These are phyloP conservation scores for Trochalopteron elliotii DNA, from an alignment of 2,113 vertebrate genomes.

Conservation along the genomic window DNA sequence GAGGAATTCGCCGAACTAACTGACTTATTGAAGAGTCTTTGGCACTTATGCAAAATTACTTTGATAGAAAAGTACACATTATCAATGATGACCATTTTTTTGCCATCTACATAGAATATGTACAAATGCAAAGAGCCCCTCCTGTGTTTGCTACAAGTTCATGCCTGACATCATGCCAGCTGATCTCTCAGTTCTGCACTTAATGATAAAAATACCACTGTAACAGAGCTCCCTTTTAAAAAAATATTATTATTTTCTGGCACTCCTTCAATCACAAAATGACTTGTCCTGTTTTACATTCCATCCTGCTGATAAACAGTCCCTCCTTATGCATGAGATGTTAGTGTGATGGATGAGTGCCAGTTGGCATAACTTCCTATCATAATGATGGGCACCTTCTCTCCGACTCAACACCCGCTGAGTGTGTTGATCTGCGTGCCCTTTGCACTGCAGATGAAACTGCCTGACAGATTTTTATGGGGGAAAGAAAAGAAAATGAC, in stretches of 20 bases:
- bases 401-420: not conserved
- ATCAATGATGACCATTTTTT: not conserved
- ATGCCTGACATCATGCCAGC: not conserved
- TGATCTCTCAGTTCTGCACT: not conserved
- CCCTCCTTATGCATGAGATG: not conserved
- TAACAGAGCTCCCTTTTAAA: not conserved
- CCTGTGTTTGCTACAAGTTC: not conserved
- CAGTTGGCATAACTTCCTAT: not conserved
- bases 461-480: not conserved
- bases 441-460: slow-evolving; percentile 10
- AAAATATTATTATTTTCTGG: not conserved
- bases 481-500: not conserved
- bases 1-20: not conserved
- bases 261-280: not conserved
- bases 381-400: not conserved
- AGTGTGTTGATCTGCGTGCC: not conserved
- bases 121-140: not conserved
- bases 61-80: not conserved
- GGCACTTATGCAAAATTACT: not conserved
- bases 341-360: not conserved
- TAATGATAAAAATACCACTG: not conserved
- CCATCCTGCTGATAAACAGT: not conserved
- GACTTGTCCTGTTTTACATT: not conserved
- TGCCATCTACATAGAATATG: not conserved
- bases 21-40: not conserved